Base-by-base conservation (phyloP, 2,113 vertebrate species). In the Recurvirostra avosetta region DNA sequence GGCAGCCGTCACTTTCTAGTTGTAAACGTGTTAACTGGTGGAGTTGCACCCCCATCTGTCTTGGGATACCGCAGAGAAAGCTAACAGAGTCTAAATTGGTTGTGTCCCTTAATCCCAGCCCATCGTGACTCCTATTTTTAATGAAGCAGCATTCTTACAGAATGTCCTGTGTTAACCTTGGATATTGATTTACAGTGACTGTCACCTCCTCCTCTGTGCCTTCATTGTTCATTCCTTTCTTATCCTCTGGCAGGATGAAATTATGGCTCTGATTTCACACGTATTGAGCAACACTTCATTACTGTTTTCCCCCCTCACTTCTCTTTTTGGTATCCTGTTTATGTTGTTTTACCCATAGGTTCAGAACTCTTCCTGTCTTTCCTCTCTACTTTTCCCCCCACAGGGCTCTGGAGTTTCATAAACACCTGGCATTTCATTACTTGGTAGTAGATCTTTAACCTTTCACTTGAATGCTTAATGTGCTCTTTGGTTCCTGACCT, bases 401-500 rank as follows among this genome's bases (percentile, higher is more conserved):
- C 9, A 97, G 96, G 78, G 89, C 78, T 95, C 59, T 96, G 82
- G 76, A 92, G 85, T 96, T 96, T 97, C 93, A 96, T 97, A 97
- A 98, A 97, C 92, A 97, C 95, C 96, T 96, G 96, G 86, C 89
- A 96, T 94, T 96, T 96, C 94, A 96, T 97, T 96, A 96, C 58
- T 94, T 76, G 71, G 61, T 73, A 49, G 55, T 38, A 96, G 80
- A 90, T 95, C 94, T 96, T 97, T 96, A 84, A 92, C 90, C 74
- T 96, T 98, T 90, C 29, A 43, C 71, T 90, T 86, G 86, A 93
- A 91, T 61, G 63, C 32, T 96, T 82, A 75, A 86, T 81, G 92
- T 96, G 70, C 72, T 94, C 43, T 87, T 96, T 96, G 36, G 34
- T 89, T 96, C 85, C 93, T 97, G 68, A 94, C 45, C 91, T 84